Evolutionary conservation across 1,140 invertebrate species (phyloP), one percentile per base, ranked within the genome.

Genomic region (Cydia amplana): DNA sequence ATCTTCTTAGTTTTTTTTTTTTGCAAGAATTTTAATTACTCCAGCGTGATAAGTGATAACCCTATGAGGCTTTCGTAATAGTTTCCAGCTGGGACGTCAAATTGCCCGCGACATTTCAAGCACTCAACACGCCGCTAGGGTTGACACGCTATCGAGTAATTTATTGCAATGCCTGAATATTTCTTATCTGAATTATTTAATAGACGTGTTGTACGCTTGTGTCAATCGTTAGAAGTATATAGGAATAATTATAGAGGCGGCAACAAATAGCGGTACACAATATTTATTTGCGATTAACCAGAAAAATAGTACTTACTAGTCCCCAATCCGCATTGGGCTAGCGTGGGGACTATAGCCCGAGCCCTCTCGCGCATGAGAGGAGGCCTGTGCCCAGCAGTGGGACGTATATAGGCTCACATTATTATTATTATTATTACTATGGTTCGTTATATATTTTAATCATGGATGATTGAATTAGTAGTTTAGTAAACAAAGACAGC

Each of bases 51-150:
- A 60, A 10, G 14, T 7, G 14, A 67, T n/a, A 40, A 70, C 65
- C 65, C 65, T 70, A 40, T 70, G 16, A 70, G 18, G 32, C 65
- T 70, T 70, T 70, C 65, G 65, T 70, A 70, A 70, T 70, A 70
- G 65, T 70, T 70, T 70, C 65, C 65, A 70, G 65, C 65, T 40
- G 36, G 18, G 32, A 36, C 65, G 36, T 70, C 65, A 70, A 70
- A 70, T 70, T 70, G 65, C 28, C 32, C 18, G 65, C 65, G 65
- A 70, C 65, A 70, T 70, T 70, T 70, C 65, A 36, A 65, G 28
- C 64, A 32, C 25, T 65, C 64, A 65, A 65, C 28, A 65, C 64
- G 32, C 32, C 7, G 65, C 65, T 70, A 70, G 25, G 65, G 65
- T 70, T 70, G 65, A 70, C 65, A 70, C 28, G 65, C 32, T 40